phyloP scores from a whole-genome alignment of 1,140 invertebrate species.

The Schlechtendalia chinensis region DNA sequence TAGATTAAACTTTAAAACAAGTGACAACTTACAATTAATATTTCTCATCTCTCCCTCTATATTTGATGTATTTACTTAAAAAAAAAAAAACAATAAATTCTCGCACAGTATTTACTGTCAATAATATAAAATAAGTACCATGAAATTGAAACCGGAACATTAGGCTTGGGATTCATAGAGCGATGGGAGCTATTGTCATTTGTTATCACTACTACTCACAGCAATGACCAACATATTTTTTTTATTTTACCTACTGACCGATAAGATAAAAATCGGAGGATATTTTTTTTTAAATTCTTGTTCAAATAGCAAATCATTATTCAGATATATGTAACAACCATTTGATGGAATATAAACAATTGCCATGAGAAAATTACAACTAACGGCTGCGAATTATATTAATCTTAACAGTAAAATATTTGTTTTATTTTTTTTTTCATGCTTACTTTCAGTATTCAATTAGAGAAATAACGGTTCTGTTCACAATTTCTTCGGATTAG shows the following conservation, averaged over 20 bases:
- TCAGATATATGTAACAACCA: conserved; percentile 2
- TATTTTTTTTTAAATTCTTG: conserved; percentile 18
- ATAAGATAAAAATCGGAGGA: conserved; percentile 25
- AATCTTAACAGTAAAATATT: conserved; percentile 37
- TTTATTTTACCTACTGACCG: conserved; percentile 46
- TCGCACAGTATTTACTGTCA: neutral
- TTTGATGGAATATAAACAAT: conserved; percentile 9
- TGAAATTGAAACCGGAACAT: conserved; percentile 42
- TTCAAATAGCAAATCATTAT: conserved; percentile 32
- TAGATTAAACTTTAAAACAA: conserved; percentile 7
- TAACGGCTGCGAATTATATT: neutral
- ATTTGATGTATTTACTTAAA: neutral
- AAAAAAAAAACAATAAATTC: neutral
- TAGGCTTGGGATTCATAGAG: conserved; percentile 19
- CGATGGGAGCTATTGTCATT: conserved; percentile 2
- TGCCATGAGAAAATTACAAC: conserved; percentile 27
- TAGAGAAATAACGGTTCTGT: conserved; percentile 6
- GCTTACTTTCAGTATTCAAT: neutral
- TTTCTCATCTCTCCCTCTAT: neutral
- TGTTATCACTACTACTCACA: neutral
- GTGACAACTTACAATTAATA: neutral
- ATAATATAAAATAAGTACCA: conserved; percentile 33
- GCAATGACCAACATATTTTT: conserved; percentile 41
- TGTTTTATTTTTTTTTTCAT: conserved; percentile 18
- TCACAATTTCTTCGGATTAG: neutral